Conservation (phyloP, 2,113 vertebrate genomes). For the Tretioscincus oriximinensis region DNA sequence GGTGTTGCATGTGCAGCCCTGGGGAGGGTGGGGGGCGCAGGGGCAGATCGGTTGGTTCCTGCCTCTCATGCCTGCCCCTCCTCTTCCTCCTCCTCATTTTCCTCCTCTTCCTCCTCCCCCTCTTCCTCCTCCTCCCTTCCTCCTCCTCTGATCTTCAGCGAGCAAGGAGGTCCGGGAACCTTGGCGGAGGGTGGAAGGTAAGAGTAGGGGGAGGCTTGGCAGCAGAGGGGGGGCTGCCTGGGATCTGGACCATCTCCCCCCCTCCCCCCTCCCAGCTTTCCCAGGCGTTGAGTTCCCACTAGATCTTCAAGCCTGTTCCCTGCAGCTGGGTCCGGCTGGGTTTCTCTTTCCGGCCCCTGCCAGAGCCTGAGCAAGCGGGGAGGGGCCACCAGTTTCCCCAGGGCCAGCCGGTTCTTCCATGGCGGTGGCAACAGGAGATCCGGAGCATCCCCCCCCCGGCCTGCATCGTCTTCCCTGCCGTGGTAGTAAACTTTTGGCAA, state of each 20-base stretch:
- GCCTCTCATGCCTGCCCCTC: background rate
- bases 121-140: background rate
- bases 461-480: conserved; percentile 13
- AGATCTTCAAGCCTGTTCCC: conserved; percentile 38
- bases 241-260: too few species aligned
- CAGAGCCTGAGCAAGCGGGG: conserved; percentile 11
- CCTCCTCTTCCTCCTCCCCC: background rate
- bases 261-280: background rate
- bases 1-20: too few species aligned
- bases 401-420: background rate
- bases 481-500: conserved; percentile 58
- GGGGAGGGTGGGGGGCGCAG: background rate
- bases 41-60: too few species aligned
- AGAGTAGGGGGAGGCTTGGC: too few species aligned
- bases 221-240: too few species aligned
- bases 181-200: too few species aligned
- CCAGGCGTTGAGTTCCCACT: conserved; percentile 1
- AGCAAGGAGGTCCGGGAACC: too few species aligned
- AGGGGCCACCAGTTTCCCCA: background rate
- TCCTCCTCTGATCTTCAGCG: too few species aligned
- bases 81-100: background rate
- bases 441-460: background rate
- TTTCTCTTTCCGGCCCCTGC: conserved; percentile 29
- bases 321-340: conserved; percentile 20
- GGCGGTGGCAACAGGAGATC: conserved; percentile 1